phyloP scores from a whole-genome alignment of 2,797 vertebrate genomes.

The Halcyon chelicuti region DNA sequence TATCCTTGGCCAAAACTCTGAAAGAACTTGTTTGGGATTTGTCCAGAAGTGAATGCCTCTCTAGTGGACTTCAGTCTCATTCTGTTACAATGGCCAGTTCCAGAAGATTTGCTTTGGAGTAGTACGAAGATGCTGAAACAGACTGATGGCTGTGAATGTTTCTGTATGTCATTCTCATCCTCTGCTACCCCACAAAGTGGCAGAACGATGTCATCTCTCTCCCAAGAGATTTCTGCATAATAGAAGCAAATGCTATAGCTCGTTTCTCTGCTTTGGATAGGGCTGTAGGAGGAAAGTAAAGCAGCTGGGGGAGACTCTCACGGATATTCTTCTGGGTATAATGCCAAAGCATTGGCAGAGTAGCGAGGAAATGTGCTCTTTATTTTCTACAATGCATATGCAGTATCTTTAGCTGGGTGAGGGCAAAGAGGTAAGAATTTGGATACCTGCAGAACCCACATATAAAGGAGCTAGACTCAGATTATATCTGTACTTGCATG shows the following conservation, averaged over 20 bases:
- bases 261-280: background rate
- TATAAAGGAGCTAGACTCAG: background rate
- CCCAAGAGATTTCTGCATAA: background rate
- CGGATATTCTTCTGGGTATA: background rate
- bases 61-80: background rate
- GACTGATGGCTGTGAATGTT: background rate
- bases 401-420: background rate
- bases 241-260: background rate
- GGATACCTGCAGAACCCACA: background rate
- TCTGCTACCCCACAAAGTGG: background rate
- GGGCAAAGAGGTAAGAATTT: background rate
- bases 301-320: background rate
- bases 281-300: background rate
- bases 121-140: background rate
- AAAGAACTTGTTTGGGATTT: background rate
- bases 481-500: background rate
- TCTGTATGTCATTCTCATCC: background rate
- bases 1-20: background rate
- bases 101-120: background rate
- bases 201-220: accelerated
- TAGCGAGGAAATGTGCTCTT: background rate
- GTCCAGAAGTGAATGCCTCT: background rate
- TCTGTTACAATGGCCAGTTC: background rate
- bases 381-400: background rate
- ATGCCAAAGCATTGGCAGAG: background rate